Evolutionary conservation across 2,113 vertebrate species (phyloP), one percentile per base, ranked within the genome.

Genomic region (Chaetodon trifascialis): DNA sequence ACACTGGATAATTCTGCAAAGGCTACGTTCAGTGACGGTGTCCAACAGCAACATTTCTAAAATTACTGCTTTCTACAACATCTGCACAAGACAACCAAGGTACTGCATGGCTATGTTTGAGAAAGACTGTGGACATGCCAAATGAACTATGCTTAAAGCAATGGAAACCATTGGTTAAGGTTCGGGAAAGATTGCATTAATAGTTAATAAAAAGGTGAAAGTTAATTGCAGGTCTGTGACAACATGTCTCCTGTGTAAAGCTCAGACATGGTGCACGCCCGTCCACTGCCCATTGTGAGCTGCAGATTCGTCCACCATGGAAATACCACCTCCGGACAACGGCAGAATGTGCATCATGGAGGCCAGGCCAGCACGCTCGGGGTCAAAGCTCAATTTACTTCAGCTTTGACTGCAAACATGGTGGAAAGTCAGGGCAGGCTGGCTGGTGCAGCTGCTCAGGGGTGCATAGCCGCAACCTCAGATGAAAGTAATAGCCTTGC

Each of bases 381-480:
- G 5, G 9, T 42, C 11, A 75, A 64, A 55, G 23, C 34, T 55
- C 2, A n/a, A 16, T 46, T 66, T 16, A n/a, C 7, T n/a, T 72
- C 2, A 64, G 42, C 7, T 73, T 55, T 62, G 23, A 23, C 70
- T 1, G 5, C 19, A 55, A 59, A 62, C 6, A 59, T 46, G 15
- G 19, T 30, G 12, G 76, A 67, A 55, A 79, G 47, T 30, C 34
- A 36, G 23, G 23, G n/a, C 7, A 56, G 17, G 23, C 12, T 21
- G 58, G 11, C 47, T 54, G 30, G 6, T 63, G 74, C 70, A 64
- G 47, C 70, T 64, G 47, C 47, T 82, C 12, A 11, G 56, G 47
- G 64, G 16, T 7, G 4, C 2, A 0, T 5, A 47, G 17, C 14
- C 25, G n/a, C 17, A 44, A 54, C 36, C 17, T 25, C 66, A 60